Evolutionary conservation across 2,888 invertebrate genomes (phyloP).

Genomic region (Synergus laeviventris): DNA sequence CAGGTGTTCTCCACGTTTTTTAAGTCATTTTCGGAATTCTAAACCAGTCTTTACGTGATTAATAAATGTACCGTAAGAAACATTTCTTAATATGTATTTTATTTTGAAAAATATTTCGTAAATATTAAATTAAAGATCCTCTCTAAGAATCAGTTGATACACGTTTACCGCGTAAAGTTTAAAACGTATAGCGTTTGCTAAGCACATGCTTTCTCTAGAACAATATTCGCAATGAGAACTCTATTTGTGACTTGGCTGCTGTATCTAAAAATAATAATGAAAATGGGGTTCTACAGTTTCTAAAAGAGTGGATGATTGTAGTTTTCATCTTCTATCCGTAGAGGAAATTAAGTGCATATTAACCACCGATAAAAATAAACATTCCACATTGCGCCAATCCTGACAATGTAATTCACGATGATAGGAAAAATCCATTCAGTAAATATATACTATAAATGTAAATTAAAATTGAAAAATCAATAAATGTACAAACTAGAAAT

Average conservation of each 20-base stretch:
- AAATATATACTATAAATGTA: neutral
- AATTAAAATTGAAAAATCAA: neutral
- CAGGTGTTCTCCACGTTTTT: no score
- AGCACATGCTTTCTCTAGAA: neutral
- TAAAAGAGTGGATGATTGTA: neutral
- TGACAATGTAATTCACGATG: neutral
- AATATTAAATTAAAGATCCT: neutral
- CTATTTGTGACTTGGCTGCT: neutral
- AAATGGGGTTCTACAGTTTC: neutral
- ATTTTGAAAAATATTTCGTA: neutral
- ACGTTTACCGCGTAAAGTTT: neutral
- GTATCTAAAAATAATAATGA: neutral
- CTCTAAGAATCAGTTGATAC: neutral
- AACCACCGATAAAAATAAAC: neutral
- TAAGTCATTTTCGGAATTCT: no score
- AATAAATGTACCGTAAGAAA: no score
- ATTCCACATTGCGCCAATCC: conserved; percentile 10
- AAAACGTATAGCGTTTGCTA: neutral
- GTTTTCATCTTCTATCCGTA: neutral
- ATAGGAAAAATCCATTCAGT: neutral
- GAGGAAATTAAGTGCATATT: neutral
- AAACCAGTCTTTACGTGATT: no score
- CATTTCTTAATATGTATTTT: no score
- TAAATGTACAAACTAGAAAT: neutral
- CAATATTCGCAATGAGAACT: conserved; percentile 10